Base-by-base conservation (phyloP, 2,797 vertebrate genomes). In the Phrynocephalus vlangalii region DNA sequence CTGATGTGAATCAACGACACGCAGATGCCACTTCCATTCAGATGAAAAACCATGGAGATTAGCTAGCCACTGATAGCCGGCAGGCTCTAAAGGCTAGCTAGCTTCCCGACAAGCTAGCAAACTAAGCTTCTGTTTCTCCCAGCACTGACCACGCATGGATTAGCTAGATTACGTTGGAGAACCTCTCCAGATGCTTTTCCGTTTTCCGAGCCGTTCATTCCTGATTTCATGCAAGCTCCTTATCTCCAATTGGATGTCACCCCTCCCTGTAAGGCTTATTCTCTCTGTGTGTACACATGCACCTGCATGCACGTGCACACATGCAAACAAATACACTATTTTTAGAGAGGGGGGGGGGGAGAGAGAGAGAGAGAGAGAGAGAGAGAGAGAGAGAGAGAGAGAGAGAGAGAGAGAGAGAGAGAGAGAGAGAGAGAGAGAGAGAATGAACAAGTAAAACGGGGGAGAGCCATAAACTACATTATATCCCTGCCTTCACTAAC, bases 1-100 rank as follows among this genome's bases (percentile, higher is more conserved):
- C 79, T 82, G 87, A 88, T 81, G 71, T 70, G 87, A 88, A 88
- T 88, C 87, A 82, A 88, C 60, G 50, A 79, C 79, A 24, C 50
- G 20, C 87, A 85, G 72, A 85, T 76, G 78, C 83, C 10, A 24
- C 18, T 71, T 76, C 71, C 79, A 85, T 85, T 88, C 83, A 88
- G 87, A 88, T 85, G 87, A 85, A 82, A 80, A 85, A 85, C 48
- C 87, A 88, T 82, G 83, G 87, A 88, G 87, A 88, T 88, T 88
- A 88, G 50, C 71, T 85, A 82, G 79, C 71, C 83, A 85, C 78
- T 1, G 73, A 88, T 88, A 85, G 87, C 87, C 50, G 26, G 87
- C 72, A 85, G 87, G 83, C 83, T 88, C 48, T 28, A 24, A 78
- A 24, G 83, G 87, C 79, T 76, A 44, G 63, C 56, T 78, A n/a